A percentile compares a stretch with the other conserved stretches of the same genome.
phyloP scores from a whole-genome alignment of 1,140 invertebrate genomes.

The Leptopilina clavipes region DNA sequence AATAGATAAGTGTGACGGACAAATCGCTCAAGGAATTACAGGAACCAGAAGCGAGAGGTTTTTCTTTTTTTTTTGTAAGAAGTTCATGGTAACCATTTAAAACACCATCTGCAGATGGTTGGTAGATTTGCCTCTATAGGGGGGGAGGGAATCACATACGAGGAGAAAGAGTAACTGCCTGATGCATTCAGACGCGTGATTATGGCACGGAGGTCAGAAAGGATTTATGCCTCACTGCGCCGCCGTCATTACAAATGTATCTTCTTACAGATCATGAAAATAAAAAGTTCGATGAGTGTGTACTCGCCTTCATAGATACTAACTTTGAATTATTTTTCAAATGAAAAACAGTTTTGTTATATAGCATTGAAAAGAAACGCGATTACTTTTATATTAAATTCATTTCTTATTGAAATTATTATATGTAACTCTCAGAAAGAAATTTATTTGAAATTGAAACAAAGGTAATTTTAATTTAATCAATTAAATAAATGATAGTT shows the following conservation, averaged over 20 bases:
- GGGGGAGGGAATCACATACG: constrained; percentile 43
- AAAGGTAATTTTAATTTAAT: too few relatives aligned
- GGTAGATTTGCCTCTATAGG: constrained; percentile 45
- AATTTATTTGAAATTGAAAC: too few relatives aligned
- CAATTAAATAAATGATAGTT: too few relatives aligned
- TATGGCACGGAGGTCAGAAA: constrained; percentile 66
- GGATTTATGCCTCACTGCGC: constrained; percentile 69
- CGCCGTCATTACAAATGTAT: constrained; percentile 64
- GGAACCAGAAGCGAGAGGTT: constrained; percentile 51
- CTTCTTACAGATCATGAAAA: constrained; percentile 57
- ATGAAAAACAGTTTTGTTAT: too few relatives aligned
- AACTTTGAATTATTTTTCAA: not conserved
- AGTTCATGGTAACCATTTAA: constrained; percentile 59
- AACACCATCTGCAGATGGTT: constrained; percentile 60
- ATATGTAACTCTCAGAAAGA: too few relatives aligned
- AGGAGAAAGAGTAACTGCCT: constrained; percentile 51
- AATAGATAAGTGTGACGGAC: constrained; percentile 53
- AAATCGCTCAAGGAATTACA: constrained; percentile 56
- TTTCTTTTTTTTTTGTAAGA: constrained; percentile 48
- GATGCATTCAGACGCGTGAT: constrained; percentile 68
- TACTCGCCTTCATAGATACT: not conserved
- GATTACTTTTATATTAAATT: too few relatives aligned
- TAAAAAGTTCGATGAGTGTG: constrained; percentile 58
- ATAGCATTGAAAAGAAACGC: too few relatives aligned
- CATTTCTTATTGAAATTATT: too few relatives aligned